Conservation (phyloP, 2,113 vertebrate genomes). For the Macheiramphus alcinus region DNA sequence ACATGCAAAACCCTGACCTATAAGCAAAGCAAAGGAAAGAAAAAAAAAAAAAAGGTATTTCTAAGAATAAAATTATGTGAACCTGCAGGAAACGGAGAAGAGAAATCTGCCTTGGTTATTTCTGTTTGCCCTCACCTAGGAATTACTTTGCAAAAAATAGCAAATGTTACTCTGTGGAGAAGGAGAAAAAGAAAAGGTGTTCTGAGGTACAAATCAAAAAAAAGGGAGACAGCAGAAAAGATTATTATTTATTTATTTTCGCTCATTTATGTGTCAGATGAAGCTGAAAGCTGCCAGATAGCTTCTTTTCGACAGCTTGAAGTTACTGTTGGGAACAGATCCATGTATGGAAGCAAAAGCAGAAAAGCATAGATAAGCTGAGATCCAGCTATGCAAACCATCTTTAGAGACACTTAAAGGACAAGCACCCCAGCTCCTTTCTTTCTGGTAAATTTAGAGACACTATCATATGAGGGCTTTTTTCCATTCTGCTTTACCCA, state of each 20-base stretch:
- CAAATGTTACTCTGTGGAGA: neutral
- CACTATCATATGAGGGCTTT: slow-evolving; percentile 67
- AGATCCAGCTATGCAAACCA: slow-evolving; percentile 85
- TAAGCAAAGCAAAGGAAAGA: neutral
- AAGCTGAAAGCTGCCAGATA: slow-evolving; percentile 84
- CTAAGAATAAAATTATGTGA: slow-evolving; percentile 33
- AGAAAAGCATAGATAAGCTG: slow-evolving; percentile 89
- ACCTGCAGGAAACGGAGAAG: neutral
- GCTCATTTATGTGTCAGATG: slow-evolving; percentile 80
- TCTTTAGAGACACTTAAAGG: slow-evolving; percentile 89
- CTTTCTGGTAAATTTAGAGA: slow-evolving; percentile 88
- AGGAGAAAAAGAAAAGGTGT: neutral
- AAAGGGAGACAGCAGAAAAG: neutral
- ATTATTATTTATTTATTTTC: slow-evolving; percentile 60
- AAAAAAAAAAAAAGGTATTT: neutral
- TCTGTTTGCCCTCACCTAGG: neutral
- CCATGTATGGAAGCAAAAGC: slow-evolving; percentile 95
- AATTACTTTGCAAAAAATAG: neutral
- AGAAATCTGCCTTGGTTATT: neutral
- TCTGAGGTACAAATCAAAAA: neutral
- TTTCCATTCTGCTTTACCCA: slow-evolving; percentile 59
- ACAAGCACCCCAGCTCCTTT: slow-evolving; percentile 77
- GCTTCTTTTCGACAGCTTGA: slow-evolving; percentile 80
- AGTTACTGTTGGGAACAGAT: slow-evolving; percentile 84
- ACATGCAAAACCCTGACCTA: slow-evolving; percentile 37